Conservation (phyloP, 2,113 vertebrate genomes). For the Clarias macrocephalus region DNA sequence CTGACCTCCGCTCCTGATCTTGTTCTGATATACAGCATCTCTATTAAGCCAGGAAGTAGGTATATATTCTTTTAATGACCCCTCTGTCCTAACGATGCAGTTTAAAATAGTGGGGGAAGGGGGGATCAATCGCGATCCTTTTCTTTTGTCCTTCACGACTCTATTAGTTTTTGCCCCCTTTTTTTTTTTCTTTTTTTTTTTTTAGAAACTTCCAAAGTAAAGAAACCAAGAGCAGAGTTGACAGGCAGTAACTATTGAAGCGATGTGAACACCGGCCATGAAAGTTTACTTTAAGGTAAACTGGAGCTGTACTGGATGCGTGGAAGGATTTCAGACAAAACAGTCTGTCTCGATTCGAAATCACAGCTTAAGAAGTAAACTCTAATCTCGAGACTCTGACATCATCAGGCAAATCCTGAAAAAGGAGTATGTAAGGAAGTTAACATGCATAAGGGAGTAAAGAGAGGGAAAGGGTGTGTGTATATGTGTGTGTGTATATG, state of each 20-base stretch:
- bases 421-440: slow-evolving; percentile 50
- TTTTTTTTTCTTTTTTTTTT: too few relatives aligned
- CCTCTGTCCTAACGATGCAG: slow-evolving; percentile 63
- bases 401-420: slow-evolving; percentile 20
- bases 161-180: slow-evolving; percentile 59
- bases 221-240: background rate
- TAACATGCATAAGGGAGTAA: slow-evolving; percentile 13
- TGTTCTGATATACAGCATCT: slow-evolving; percentile 73
- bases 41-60: slow-evolving; percentile 78
- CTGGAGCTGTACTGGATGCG: background rate
- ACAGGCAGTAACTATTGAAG: background rate
- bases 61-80: slow-evolving; percentile 80
- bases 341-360: background rate
- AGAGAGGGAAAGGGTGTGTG: too few relatives aligned
- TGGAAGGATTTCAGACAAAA: background rate
- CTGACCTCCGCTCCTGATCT: slow-evolving; percentile 76
- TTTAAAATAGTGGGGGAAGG: slow-evolving; percentile 54
- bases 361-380: background rate
- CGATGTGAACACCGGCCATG: background rate
- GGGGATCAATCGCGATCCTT: slow-evolving; percentile 57
- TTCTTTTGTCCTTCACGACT: slow-evolving; percentile 67
- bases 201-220: too few relatives aligned
- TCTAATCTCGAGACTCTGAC: background rate
- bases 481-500: slow-evolving; percentile 35
- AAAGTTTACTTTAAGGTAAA: background rate